phyloP scores from a whole-genome alignment of 2,113 vertebrate genomes.

The Todiramphus chloris region DNA sequence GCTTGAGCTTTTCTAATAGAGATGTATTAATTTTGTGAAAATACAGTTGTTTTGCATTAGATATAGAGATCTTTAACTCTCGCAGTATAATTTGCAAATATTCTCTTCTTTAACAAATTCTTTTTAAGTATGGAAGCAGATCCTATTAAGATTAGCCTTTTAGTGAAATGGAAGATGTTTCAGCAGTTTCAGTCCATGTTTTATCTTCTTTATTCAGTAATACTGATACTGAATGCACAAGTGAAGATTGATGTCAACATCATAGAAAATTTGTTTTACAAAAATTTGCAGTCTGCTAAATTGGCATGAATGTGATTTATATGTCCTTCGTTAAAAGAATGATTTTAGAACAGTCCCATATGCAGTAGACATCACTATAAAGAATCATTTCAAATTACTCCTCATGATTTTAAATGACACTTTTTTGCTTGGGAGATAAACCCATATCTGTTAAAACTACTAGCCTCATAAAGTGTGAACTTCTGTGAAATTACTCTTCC shows the following conservation, averaged over 20 bases:
- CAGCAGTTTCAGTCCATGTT: not conserved
- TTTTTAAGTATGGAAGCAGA: not conserved
- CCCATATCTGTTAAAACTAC: not conserved
- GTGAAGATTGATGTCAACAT: constrained; percentile 33
- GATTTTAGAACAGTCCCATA: constrained; percentile 12
- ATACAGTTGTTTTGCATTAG: not conserved
- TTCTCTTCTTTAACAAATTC: not conserved
- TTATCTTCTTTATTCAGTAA: constrained; percentile 25
- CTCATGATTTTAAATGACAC: not conserved
- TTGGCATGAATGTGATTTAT: constrained; percentile 28
- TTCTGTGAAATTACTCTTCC: not conserved
- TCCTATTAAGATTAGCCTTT: not conserved
- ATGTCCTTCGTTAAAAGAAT: constrained; percentile 28
- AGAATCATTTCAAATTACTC: constrained; percentile 10
- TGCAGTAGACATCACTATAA: constrained; percentile 15
- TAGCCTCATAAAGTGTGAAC: not conserved
- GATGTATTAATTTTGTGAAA: not conserved
- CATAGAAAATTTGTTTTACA: constrained; percentile 52
- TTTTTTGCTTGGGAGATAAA: not conserved
- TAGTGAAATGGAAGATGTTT: not conserved
- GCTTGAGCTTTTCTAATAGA: not conserved
- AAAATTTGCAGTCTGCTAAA: not conserved
- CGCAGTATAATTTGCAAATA: not conserved
- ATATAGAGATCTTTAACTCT: not conserved
- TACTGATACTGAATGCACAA: not conserved